Evolutionary conservation across 1,140 invertebrate genomes (phyloP).

Genomic region (Drosophila orena): DNA sequence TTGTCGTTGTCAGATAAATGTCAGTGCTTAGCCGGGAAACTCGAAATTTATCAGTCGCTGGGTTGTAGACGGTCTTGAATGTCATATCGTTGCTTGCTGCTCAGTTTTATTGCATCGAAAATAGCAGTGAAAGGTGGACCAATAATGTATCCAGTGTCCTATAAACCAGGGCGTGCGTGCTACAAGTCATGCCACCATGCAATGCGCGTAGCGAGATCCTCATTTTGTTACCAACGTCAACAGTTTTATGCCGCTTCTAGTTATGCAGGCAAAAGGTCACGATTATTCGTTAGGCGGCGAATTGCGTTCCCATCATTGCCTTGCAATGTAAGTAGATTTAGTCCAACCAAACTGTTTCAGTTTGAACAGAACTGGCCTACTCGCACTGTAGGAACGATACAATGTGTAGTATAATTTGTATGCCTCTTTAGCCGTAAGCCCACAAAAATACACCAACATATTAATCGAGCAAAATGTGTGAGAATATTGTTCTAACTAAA

Average conservation of each 20-base stretch:
- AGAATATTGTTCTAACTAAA: background rate
- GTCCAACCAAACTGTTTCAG: background rate
- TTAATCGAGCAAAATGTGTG: background rate
- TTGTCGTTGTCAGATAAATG: slow-evolving; percentile 68
- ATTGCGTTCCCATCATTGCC: slow-evolving; percentile 10
- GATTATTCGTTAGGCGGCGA: slow-evolving; percentile 17
- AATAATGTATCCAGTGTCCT: slow-evolving; percentile 46
- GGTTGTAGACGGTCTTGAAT: slow-evolving; percentile 8
- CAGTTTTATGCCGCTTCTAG: slow-evolving; percentile 16
- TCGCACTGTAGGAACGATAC: background rate
- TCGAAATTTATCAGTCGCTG: slow-evolving; percentile 44
- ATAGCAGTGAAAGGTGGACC: background rate
- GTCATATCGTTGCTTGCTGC: background rate
- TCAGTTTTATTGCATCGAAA: background rate
- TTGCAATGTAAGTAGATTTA: slow-evolving; percentile 40
- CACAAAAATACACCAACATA: background rate
- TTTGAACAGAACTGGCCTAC: background rate
- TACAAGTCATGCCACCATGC: slow-evolving; percentile 22
- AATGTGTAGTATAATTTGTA: background rate
- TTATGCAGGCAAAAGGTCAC: slow-evolving; percentile 22
- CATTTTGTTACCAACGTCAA: slow-evolving; percentile 30
- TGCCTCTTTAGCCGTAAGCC: background rate
- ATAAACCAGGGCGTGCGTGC: slow-evolving; percentile 19
- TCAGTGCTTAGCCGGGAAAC: slow-evolving; percentile 46
- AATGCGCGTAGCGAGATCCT: slow-evolving; percentile 15